These are phyloP conservation scores for Bombus picipes DNA, from an alignment of 1,140 invertebrate genomes.

Conservation along the genomic window DNA sequence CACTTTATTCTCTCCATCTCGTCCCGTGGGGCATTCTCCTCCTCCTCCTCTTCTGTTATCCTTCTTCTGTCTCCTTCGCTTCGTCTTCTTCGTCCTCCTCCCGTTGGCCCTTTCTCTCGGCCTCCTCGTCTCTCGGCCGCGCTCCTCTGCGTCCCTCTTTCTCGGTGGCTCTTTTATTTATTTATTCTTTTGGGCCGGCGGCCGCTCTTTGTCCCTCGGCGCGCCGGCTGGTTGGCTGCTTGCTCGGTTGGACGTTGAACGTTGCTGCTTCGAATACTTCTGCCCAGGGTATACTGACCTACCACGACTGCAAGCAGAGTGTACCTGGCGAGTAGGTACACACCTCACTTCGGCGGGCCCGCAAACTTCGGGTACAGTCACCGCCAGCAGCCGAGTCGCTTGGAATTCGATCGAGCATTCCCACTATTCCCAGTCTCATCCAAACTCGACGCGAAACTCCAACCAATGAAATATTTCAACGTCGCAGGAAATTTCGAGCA, in stretches of 20 bases:
- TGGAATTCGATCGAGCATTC: neutral
- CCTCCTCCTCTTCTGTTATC: slow-evolving; percentile 41
- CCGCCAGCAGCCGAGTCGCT: slow-evolving; percentile 26
- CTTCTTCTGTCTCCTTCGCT: slow-evolving; percentile 27
- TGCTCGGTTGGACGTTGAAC: slow-evolving; percentile 65
- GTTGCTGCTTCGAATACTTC: slow-evolving; percentile 71
- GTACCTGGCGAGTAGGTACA: slow-evolving; percentile 67
- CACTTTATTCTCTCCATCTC: slow-evolving; percentile 70
- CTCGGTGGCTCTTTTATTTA: slow-evolving; percentile 71
- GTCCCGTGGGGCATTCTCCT: slow-evolving; percentile 53
- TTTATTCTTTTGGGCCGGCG: slow-evolving; percentile 79
- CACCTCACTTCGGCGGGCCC: slow-evolving; percentile 74
- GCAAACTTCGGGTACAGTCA: slow-evolving; percentile 78
- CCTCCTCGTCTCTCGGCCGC: neutral
- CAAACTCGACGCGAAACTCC: neutral
- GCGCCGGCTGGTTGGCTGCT: slow-evolving; percentile 62
- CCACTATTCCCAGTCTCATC: no score
- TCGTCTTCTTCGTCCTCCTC: slow-evolving; percentile 19
- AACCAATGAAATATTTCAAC: neutral
- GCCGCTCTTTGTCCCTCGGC: slow-evolving; percentile 78
- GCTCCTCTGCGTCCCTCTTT: slow-evolving; percentile 13
- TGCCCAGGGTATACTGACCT: slow-evolving; percentile 73
- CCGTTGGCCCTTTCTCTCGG: slow-evolving; percentile 26
- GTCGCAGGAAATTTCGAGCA: neutral
- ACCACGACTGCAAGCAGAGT: slow-evolving; percentile 66